A percentile compares a stretch with the other conserved stretches of the same genome.
Evolutionary conservation across 2,797 vertebrate species (phyloP).

Genomic region (Malurus leucopterus): DNA sequence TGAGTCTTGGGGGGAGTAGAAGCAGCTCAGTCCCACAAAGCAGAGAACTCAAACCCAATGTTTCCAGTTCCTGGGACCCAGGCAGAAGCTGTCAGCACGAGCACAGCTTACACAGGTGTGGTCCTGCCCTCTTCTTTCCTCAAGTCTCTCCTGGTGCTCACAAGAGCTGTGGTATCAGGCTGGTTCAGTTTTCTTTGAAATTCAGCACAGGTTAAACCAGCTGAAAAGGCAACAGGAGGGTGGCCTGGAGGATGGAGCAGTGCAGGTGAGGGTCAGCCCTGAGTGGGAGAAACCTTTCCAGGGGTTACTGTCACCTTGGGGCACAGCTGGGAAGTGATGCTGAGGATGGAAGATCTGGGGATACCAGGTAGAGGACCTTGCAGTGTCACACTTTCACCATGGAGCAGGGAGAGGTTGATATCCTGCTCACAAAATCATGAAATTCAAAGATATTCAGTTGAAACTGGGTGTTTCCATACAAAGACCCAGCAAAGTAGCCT

Average conservation of each 20-base stretch:
- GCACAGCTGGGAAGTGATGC: background rate
- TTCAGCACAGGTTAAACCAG: background rate
- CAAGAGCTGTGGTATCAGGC: background rate
- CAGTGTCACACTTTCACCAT: background rate
- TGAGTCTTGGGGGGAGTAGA: fast-evolving
- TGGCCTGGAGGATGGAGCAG: background rate
- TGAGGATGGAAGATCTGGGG: background rate
- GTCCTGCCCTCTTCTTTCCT: background rate
- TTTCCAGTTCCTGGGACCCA: background rate
- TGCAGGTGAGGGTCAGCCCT: background rate
- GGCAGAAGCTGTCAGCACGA: background rate
- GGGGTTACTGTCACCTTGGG: background rate
- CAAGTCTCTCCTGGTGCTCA: background rate
- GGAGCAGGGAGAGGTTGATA: background rate
- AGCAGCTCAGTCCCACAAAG: background rate
- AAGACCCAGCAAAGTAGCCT: background rate
- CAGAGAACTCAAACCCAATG: background rate
- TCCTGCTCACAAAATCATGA: background rate
- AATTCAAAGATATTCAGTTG: fast-evolving
- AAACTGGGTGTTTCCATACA: background rate
- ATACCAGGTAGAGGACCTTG: background rate
- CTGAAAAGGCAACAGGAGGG: background rate
- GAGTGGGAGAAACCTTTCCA: background rate
- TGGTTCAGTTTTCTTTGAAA: background rate
- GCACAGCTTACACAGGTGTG: background rate